Evolutionary conservation across 2,797 vertebrate genomes (phyloP).

Genomic region (Peromyscus attwateri): DNA sequence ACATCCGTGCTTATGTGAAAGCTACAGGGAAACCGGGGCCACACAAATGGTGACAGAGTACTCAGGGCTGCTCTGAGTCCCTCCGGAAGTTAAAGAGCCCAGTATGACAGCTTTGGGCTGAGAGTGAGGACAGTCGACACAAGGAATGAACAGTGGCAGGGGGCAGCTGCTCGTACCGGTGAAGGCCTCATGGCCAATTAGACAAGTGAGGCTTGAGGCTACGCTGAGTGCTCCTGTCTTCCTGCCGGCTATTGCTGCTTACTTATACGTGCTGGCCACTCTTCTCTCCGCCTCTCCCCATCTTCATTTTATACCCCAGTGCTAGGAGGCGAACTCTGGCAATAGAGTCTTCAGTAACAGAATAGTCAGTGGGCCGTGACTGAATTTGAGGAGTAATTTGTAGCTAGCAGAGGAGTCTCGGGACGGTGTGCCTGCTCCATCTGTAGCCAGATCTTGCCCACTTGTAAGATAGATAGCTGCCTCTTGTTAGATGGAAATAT

Average conservation of each 20-base stretch:
- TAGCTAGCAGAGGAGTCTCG: neutral
- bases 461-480: neutral
- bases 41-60: neutral
- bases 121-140: no score
- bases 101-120: neutral
- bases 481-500: neutral
- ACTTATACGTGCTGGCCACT: neutral
- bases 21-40: neutral
- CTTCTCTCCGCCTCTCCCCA: neutral
- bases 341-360: slow-evolving; percentile 49
- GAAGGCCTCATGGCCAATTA: neutral
- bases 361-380: slow-evolving; percentile 32
- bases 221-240: neutral
- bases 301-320: slow-evolving; percentile 26
- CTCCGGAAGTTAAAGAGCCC: neutral
- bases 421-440: neutral
- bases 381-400: neutral
- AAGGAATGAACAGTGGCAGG: neutral
- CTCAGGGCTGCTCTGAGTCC: neutral
- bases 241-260: accelerated
- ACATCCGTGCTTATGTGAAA: neutral
- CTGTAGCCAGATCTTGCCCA: neutral
- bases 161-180: accelerated
- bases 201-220: neutral
- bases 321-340: neutral